Base-by-base conservation (phyloP, 2,113 vertebrate species). In the Poeciliopsis turrubarensis region DNA sequence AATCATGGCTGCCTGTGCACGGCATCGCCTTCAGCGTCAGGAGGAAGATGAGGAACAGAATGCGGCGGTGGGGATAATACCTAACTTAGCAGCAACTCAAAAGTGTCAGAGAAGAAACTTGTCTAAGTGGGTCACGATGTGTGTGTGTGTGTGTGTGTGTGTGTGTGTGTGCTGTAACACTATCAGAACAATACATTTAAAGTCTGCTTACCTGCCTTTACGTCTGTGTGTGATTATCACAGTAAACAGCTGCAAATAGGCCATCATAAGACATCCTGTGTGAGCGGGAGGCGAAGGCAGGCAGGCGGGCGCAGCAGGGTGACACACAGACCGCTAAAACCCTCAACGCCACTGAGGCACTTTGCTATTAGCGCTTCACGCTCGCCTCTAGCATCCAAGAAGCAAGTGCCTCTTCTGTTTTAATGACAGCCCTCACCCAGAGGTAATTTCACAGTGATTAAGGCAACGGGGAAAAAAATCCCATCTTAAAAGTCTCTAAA, bases 401-500 rank as follows among this genome's bases (percentile, higher is more conserved):
- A 92, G 86, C 83, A 81, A 86, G 91, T 90, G 90, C 90, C 91
- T 92, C 92, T 93, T 92, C 89, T 83, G 81, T 91, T 93, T 95
- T 95, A 95, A 95, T 95, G 94, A 94, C 94, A 95, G 93, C 92
- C 94, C 89, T 95, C 88, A 87, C 84, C 84, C 85, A 88, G 91
- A 92, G 85, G 93, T 93, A 95, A 95, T 95, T 95, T 95, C 84
- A 89, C 79, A 31, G 77, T 94, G 93, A 95, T 95, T 94, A 94
- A 93, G 89, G 91, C 79, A 77, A 74, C 75, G 79, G 75, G 81
- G 68, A 37, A 82, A 89, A 94, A 93, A 92, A 94, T 88, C 85
- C 87, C 78, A 87, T 93, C 93, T 94, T 95, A 94, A 95, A 94
- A 93, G 93, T 94, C 92, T 94, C 87, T 93, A 94, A 95, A 95